A percentile compares a stretch with the other conserved stretches of the same genome.
Conservation (phyloP, 2,113 vertebrate genomes). For the Myiozetetes cayanensis region DNA sequence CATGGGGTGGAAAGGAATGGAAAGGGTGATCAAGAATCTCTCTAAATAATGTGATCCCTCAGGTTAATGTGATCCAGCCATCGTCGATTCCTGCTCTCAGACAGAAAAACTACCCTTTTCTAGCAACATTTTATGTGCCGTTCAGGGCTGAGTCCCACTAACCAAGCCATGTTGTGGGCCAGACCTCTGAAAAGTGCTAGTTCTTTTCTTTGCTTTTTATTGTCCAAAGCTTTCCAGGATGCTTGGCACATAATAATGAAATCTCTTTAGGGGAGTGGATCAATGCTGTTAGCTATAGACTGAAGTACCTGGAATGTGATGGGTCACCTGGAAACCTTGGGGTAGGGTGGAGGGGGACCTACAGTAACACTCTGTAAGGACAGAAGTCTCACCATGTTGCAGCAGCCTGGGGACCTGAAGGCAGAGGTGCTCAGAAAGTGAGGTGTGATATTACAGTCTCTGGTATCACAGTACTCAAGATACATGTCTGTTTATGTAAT, state of each 20-base stretch:
- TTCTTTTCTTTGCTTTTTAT: not conserved
- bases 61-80: not conserved
- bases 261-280: not conserved
- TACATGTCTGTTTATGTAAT: not conserved
- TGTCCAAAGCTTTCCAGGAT: not conserved
- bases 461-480: not conserved
- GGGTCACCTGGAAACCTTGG: not conserved
- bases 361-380: not conserved
- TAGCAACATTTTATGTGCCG: not conserved
- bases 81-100: not conserved
- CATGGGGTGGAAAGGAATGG: not conserved
- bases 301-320: not conserved
- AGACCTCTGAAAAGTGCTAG: not conserved
- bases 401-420: not conserved
- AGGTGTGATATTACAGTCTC: not conserved
- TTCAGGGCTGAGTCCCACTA: not conserved
- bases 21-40: not conserved
- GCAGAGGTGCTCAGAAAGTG: not conserved
- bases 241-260: not conserved
- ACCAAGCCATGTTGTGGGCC: not conserved
- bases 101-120: not conserved
- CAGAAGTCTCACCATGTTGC: not conserved
- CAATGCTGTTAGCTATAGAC: not conserved
- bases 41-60: not conserved
- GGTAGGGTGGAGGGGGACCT: not conserved